Conservation (phyloP, 1,140 invertebrate genomes). For the Leptonema lineaticorne region DNA sequence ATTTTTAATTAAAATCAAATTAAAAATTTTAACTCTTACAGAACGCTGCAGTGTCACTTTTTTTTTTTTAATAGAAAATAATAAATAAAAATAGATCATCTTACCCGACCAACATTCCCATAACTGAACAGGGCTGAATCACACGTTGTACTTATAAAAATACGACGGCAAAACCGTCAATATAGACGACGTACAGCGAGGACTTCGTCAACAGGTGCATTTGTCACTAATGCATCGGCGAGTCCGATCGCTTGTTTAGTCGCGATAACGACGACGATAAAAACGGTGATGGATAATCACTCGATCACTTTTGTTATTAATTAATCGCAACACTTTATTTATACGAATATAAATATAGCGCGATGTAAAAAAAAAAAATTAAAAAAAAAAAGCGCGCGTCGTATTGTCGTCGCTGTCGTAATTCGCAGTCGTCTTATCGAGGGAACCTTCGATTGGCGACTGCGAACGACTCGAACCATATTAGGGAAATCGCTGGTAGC, state of each 20-base stretch:
- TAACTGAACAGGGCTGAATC: background rate
- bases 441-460: constrained; percentile 24
- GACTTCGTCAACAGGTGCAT: constrained; percentile 15
- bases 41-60: no score
- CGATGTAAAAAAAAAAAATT: no score
- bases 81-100: background rate
- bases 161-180: background rate
- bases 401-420: background rate
- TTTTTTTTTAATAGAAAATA: no score
- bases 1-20: no score
- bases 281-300: no score
- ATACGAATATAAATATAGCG: no score
- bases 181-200: background rate
- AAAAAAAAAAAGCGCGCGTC: no score
- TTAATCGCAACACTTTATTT: no score
- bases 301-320: no score
- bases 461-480: constrained; percentile 16
- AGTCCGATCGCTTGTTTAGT: background rate
- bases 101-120: constrained; percentile 28
- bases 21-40: no score
- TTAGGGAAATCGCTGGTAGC: constrained; percentile 10
- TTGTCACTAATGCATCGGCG: background rate
- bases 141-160: background rate
- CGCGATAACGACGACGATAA: background rate
- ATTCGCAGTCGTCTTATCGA: background rate